phyloP scores from a whole-genome alignment of 2,113 vertebrate genomes.

The Gymnocephalus cernua region DNA sequence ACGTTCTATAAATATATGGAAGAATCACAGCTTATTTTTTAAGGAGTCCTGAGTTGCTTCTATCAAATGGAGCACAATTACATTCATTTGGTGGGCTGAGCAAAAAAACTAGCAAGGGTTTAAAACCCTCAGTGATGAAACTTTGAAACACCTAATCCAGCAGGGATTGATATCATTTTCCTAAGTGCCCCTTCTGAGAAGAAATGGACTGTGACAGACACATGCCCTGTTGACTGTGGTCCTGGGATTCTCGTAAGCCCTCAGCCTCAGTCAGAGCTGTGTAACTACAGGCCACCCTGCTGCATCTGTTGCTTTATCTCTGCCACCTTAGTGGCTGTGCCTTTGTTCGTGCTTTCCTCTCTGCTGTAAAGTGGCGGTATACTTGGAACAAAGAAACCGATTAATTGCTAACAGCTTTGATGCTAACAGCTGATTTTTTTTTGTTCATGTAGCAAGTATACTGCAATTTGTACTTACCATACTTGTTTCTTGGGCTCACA shows the following conservation, averaged over 20 bases:
- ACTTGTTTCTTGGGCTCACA: neutral
- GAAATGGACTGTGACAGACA: conserved; percentile 6
- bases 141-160: conserved; percentile 17
- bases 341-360: conserved; percentile 38
- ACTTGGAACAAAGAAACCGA: conserved; percentile 33
- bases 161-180: neutral
- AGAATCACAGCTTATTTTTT: neutral
- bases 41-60: neutral
- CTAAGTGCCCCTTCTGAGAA: neutral
- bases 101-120: neutral
- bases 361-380: conserved; percentile 9
- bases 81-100: conserved; percentile 5
- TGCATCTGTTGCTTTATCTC: conserved; percentile 52
- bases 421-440: conserved; percentile 32
- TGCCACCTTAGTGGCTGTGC: conserved; percentile 4
- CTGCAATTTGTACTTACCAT: neutral
- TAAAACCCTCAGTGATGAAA: conserved; percentile 1
- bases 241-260: conserved; percentile 12
- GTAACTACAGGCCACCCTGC: conserved; percentile 29
- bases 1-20: neutral
- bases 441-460: neutral
- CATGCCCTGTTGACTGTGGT: neutral
- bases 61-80: neutral
- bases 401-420: conserved; percentile 45
- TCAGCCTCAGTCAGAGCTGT: conserved; percentile 1